A percentile compares a stretch with the other conserved stretches of the same genome.
These are phyloP conservation scores for Gallinago media DNA, from an alignment of 2,113 vertebrate species.

Conservation along the genomic window DNA sequence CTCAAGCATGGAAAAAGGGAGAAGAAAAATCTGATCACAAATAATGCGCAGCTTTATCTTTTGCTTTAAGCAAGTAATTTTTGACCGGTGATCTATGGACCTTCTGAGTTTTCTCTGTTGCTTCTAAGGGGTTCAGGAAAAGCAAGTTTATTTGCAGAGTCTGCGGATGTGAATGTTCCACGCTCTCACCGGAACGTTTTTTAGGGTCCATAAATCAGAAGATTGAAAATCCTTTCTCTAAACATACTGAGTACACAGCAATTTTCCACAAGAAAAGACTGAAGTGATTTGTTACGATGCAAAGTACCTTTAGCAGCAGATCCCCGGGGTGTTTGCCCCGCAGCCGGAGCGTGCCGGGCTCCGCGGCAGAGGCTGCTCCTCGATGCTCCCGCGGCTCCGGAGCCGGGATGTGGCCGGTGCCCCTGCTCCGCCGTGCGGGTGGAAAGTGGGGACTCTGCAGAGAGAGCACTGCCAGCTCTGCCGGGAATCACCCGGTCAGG, in stretches of 20 bases:
- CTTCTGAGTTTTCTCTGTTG: background rate
- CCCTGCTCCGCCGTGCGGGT: background rate
- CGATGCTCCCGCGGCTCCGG: background rate
- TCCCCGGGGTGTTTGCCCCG: background rate
- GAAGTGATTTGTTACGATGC: background rate
- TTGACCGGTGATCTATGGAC: background rate
- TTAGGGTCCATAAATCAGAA: slow-evolving; percentile 31
- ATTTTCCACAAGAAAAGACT: slow-evolving; percentile 41
- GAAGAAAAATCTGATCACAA: background rate
- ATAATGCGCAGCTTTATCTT: background rate
- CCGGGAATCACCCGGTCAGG: slow-evolving; percentile 2
- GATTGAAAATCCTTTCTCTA: background rate
- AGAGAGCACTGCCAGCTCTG: slow-evolving; percentile 20
- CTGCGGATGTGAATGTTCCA: background rate
- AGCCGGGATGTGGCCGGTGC: background rate
- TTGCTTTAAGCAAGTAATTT: background rate
- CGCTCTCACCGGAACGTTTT: background rate
- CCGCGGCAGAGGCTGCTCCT: background rate
- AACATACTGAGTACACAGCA: background rate
- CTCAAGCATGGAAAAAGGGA: background rate
- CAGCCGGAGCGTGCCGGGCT: background rate
- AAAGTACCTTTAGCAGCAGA: background rate
- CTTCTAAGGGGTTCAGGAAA: background rate
- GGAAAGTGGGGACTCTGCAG: background rate
- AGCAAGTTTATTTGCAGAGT: background rate